Evolutionary conservation across 2,797 vertebrate species (phyloP), one percentile per base, ranked within the genome.

Genomic region (Avahi laniger): DNA sequence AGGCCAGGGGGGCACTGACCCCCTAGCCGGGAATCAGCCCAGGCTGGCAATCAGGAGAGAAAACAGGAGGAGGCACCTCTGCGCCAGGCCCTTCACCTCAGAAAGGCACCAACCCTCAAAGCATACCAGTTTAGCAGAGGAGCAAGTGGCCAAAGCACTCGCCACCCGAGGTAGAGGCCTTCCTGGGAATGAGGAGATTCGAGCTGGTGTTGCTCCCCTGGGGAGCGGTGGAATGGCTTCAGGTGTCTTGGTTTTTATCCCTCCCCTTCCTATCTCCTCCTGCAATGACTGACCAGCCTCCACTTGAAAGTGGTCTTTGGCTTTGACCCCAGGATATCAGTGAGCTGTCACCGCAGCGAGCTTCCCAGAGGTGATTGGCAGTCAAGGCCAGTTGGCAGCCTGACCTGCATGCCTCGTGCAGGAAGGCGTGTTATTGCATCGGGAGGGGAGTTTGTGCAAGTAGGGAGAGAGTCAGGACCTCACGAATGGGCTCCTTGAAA

Each of bases 341-440:
- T 43, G 7, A 73, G 22, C 57, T 41, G 48, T 93, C 70, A 50
- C 30, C n/a, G 63, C 46, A 26, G 38, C 33, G 28, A 73, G 2
- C 43, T 59, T 73, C 57, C 46, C 30, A 54, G 24, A 33, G 8
- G 52, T 24, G 22, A 59, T 17, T 22, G 0, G 57, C 75, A 30
- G 26, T 24, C 35, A 70, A 69, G n/a, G 69, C 17, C 26, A n/a
- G 26, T 24, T 82, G 52, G 50, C 18, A 41, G 41, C 30, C 9
- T 48, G 28, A 26, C 15, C 13, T 2, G 24, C 9, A 3, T 1
- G 4, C 54, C 43, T 12, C 7, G 2, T 22, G 54, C 41, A 82
- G 69, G 24, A 81, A 17, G 54, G n/a, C 18, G 67, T 0, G 1
- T 5, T 2, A 9, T n/a, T 3, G 3, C 52, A 46, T 0, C 0